Evolutionary conservation across 2,888 invertebrate genomes (phyloP).

Genomic region (Tachina lurida): DNA sequence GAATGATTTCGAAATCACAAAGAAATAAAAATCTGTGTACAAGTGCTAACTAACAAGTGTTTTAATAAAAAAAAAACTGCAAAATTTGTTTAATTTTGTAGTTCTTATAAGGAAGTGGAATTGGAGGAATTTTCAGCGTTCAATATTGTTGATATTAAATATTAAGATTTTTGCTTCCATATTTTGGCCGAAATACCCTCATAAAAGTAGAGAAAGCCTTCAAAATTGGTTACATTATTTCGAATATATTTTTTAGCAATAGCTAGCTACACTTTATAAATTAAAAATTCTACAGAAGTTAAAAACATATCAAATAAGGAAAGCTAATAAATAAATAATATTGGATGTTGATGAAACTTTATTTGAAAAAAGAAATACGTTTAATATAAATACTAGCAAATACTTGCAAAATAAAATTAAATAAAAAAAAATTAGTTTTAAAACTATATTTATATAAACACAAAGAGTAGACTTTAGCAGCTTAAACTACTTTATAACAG

Average conservation of each 20-base stretch:
- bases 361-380: conserved; percentile 45
- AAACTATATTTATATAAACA: conserved; percentile 57
- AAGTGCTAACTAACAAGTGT: conserved; percentile 58
- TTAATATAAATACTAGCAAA: conserved; percentile 67
- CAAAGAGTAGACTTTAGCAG: conserved; percentile 29
- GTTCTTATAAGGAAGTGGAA: background rate
- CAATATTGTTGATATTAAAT: too few species aligned
- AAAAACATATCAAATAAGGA: background rate
- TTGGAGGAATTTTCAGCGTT: background rate
- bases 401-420: conserved; percentile 68
- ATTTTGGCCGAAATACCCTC: too few species aligned
- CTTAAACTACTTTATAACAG: conserved; percentile 48
- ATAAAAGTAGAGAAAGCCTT: too few species aligned
- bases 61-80: conserved; percentile 11
- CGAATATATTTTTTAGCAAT: too few species aligned
- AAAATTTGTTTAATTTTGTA: background rate
- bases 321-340: background rate
- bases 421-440: conserved; percentile 55
- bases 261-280: background rate
- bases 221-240: too few species aligned
- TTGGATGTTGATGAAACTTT: conserved; percentile 50
- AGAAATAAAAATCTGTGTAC: conserved; percentile 28
- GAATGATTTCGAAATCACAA: conserved; percentile 22
- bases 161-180: too few species aligned
- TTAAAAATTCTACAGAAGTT: background rate